phyloP scores from a whole-genome alignment of 30 jellyfish, hydroid and myxozoan genomes.

The Aurelia sp. region DNA sequence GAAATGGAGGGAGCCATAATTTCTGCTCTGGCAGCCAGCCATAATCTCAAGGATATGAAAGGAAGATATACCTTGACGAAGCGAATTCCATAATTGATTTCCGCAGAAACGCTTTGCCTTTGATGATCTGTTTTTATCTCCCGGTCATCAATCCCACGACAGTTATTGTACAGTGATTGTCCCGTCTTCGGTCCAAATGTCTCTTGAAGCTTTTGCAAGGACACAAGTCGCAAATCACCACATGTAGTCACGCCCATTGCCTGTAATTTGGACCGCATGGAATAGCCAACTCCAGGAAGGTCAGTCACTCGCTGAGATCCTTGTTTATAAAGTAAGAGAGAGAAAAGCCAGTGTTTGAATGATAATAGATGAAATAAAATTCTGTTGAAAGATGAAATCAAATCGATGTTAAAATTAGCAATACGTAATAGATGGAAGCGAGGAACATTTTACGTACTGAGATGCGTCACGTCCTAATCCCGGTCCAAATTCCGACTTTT shows the following conservation, averaged over 20 bases:
- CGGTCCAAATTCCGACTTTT: too few relatives aligned
- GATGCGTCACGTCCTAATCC: too few relatives aligned
- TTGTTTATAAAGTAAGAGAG: background rate
- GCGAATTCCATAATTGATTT: constrained; percentile 95
- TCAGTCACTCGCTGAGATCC: constrained; percentile 80
- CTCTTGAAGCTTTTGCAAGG: constrained; percentile 66
- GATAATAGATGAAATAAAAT: too few relatives aligned
- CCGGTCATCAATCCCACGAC: constrained; percentile 92
- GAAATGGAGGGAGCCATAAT: too few relatives aligned
- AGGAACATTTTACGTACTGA: too few relatives aligned
- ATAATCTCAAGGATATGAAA: background rate
- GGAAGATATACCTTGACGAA: constrained; percentile 66
- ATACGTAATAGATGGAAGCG: too few relatives aligned
- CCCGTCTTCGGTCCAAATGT: constrained; percentile 93
- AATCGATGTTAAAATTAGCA: too few relatives aligned
- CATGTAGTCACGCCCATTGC: constrained; percentile 73
- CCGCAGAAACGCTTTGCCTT: constrained; percentile 97
- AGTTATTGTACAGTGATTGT: constrained; percentile 68
- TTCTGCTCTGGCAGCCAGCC: background rate
- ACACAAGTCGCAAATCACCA: constrained; percentile 64
- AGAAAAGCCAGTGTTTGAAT: too few relatives aligned
- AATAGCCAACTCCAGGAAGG: constrained; percentile 94
- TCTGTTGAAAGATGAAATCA: too few relatives aligned
- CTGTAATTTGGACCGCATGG: constrained; percentile 62
- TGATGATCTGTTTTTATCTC: constrained; percentile 76